A percentile compares a stretch with the other conserved stretches of the same genome.
These are phyloP conservation scores for Encarsia formosa DNA, from an alignment of 2,888 invertebrate genomes.

Conservation along the genomic window DNA sequence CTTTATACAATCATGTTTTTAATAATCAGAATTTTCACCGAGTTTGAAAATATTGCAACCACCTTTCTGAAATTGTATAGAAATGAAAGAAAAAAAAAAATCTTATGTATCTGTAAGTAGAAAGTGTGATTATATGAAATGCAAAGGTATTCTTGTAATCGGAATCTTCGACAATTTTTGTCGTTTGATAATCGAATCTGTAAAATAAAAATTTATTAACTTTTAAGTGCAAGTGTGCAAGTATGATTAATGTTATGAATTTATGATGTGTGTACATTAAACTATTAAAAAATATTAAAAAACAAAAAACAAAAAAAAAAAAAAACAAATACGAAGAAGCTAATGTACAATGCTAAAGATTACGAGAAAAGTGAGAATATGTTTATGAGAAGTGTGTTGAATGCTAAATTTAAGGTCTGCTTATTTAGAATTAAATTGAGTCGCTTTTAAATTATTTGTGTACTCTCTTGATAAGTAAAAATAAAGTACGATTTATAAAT, in stretches of 20 bases:
- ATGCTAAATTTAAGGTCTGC: slow-evolving; percentile 18
- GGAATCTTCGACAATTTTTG: slow-evolving; percentile 26
- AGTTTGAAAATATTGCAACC: slow-evolving; percentile 20
- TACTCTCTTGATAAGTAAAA: slow-evolving; percentile 15
- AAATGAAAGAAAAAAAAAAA: slow-evolving; percentile 22
- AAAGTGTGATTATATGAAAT: slow-evolving; percentile 19
- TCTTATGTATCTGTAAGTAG: slow-evolving; percentile 37
- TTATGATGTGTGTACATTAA: no score
- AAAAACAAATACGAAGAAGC: slow-evolving; percentile 3
- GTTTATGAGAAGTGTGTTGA: no score
- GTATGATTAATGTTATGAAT: slow-evolving; percentile 12
- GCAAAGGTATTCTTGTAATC: slow-evolving; percentile 24
- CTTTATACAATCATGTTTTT: slow-evolving; percentile 14
- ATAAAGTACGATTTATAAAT: slow-evolving; percentile 16
- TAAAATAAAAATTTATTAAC: slow-evolving; percentile 45
- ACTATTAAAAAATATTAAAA: no score
- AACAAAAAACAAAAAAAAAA: slow-evolving; percentile 4
- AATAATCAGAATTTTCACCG: slow-evolving; percentile 10
- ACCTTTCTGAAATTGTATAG: slow-evolving; percentile 44
- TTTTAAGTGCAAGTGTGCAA: slow-evolving; percentile 32
- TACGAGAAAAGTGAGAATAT: slow-evolving; percentile 14
- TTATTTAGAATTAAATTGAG: slow-evolving; percentile 13
- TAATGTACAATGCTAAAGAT: slow-evolving; percentile 15
- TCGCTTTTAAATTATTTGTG: slow-evolving; percentile 31
- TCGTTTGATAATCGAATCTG: slow-evolving; percentile 39